A percentile compares a stretch with the other conserved stretches of the same genome.
phyloP scores from a whole-genome alignment of 2,888 invertebrate species.

The Pterostichus niger region DNA sequence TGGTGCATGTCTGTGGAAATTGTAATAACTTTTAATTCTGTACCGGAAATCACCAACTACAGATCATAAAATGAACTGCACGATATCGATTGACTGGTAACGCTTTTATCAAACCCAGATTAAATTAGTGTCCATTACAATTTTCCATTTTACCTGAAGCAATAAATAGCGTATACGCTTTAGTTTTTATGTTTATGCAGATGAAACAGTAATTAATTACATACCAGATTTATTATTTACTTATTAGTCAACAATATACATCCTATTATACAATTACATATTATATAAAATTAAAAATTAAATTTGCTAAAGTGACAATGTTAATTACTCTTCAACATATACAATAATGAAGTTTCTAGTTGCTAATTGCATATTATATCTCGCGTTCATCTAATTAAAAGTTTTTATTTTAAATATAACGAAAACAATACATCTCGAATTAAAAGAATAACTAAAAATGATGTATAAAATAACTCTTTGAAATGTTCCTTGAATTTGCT shows the following conservation, averaged over 20 bases:
- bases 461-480: not conserved
- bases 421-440: slow-evolving; percentile 7
- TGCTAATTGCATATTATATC: slow-evolving; percentile 13
- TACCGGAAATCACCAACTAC: not conserved
- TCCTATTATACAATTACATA: not conserved
- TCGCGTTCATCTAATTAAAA: slow-evolving; percentile 7
- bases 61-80: slow-evolving; percentile 40
- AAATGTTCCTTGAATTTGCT: slow-evolving; percentile 14
- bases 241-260: not conserved
- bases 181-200: not conserved
- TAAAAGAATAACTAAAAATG: slow-evolving; percentile 4
- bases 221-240: slow-evolving; percentile 9
- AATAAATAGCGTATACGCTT: slow-evolving; percentile 5
- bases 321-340: not conserved
- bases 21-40: slow-evolving; percentile 43
- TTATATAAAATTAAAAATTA: not conserved
- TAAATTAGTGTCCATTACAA: slow-evolving; percentile 47
- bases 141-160: slow-evolving; percentile 44
- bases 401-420: slow-evolving; percentile 37
- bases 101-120: slow-evolving; percentile 50
- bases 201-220: slow-evolving; percentile 35
- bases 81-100: slow-evolving; percentile 29
- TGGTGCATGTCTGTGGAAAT: slow-evolving; percentile 5
- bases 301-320: not conserved
- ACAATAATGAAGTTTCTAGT: slow-evolving; percentile 5